Percentiles rank a stretch among this genome's conserved stretches.
Evolutionary conservation across 2,888 invertebrate species (phyloP).

Genomic region (Entomobrya proxima): DNA sequence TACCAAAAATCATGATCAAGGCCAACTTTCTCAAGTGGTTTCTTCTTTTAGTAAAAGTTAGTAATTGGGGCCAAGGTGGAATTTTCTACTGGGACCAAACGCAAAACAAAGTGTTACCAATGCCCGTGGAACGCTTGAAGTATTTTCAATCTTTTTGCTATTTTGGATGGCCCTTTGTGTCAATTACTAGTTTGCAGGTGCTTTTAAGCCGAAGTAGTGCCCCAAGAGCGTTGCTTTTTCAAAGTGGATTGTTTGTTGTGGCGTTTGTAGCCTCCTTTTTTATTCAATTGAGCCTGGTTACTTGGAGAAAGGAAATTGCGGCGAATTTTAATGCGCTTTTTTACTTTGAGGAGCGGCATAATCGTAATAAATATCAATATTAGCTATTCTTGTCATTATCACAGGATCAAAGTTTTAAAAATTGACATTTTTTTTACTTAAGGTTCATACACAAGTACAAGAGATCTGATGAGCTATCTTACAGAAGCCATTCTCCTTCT

Average conservation of each 20-base stretch:
- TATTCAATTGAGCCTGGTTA: neutral
- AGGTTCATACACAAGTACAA: neutral
- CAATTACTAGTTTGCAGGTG: neutral
- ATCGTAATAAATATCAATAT: neutral
- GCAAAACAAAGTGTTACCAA: neutral
- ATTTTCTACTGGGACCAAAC: neutral
- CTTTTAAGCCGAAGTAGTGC: neutral
- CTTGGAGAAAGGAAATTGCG: neutral
- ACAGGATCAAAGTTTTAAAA: too few species aligned
- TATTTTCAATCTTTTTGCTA: neutral
- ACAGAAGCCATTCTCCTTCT: neutral
- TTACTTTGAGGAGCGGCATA: slow-evolving; percentile 13
- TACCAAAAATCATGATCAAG: neutral
- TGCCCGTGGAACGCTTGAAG: neutral
- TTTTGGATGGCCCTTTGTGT: neutral
- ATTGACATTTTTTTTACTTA: neutral
- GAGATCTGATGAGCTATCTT: neutral
- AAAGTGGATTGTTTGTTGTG: neutral
- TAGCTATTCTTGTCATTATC: neutral
- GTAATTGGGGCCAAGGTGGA: neutral
- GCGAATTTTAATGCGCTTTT: slow-evolving; percentile 18
- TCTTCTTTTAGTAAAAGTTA: neutral
- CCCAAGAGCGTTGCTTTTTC: neutral
- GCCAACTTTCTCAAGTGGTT: slow-evolving; percentile 1
- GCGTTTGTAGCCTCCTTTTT: neutral